Base-by-base conservation (phyloP, 2,113 vertebrate genomes). In the Lathamus discolor region DNA sequence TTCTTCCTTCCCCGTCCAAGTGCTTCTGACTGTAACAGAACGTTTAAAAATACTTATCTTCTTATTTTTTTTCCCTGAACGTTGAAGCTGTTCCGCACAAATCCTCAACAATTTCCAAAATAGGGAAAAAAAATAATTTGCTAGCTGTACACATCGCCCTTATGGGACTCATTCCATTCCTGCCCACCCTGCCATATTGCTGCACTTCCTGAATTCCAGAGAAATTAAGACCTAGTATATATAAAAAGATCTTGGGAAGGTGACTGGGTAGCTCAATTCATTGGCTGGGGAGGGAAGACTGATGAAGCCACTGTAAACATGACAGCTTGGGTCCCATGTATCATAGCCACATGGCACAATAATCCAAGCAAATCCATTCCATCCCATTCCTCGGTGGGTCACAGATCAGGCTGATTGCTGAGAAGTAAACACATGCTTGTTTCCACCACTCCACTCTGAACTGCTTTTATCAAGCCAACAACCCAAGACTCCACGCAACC, bases 191-290 rank as follows among this genome's bases (percentile, higher is more conserved):
- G 88, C 55, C 1, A 29, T 92, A 90, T 51, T 93, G 37, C 69
- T 83, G 92, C 46, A 92, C 93, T 97, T 97, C 95, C 96, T 96
- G 94, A 94, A 95, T 97, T 96, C 92, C 96, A 95, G 80, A 90
- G 86, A 84, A 96, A 90, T 95, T n/a, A 93, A 78, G 93, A 75
- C 35, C 76, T 73, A 86, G 57, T 77, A 48, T 93, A 92, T 95
- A 95, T 81, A 96, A 79, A 95, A 95, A 97, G 85, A 92, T 80
- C 93, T 96, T 96, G 95, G 92, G 92, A 93, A 96, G 93, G 92
- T 95, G 92, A 23, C 85, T 92, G 92, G 25, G 41, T 46, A 59
- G 55, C 76, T 93, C 72, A 13, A 2, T n/a, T 70, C 63, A 18
- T 59, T 92, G 85, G 39, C 92, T 82, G 51, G 43, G 39, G 35